Conservation (phyloP, 2,888 invertebrate genomes). For the Sussaba pulchella region DNA sequence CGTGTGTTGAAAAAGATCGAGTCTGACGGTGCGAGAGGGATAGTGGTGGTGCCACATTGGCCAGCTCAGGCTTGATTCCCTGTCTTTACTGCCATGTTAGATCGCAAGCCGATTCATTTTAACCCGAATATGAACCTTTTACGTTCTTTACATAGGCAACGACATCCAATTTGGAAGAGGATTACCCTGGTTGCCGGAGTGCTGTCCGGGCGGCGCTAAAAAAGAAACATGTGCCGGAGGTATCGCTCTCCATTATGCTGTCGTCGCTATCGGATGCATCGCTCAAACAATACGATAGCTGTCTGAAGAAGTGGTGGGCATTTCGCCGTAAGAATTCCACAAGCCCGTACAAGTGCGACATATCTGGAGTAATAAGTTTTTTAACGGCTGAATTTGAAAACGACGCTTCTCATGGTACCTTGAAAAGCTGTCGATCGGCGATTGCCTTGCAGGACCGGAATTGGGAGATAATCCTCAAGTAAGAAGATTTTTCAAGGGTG, state of each 20-base stretch:
- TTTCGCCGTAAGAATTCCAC: constrained; percentile 1
- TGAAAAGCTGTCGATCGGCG: constrained; percentile 43
- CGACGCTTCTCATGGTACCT: constrained; percentile 21
- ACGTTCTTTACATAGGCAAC: constrained; percentile 31
- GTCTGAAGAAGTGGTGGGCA: constrained; percentile 20
- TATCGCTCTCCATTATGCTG: constrained; percentile 28
- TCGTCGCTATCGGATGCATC: constrained; percentile 23
- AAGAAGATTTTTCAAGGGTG: constrained; percentile 28
- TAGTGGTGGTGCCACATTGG: constrained; percentile 66
- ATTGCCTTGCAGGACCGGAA: constrained; percentile 11
- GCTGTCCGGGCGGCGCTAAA: constrained; percentile 46
- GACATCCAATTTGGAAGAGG: constrained; percentile 34
- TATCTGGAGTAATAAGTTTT: constrained; percentile 11
- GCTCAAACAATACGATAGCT: constrained; percentile 41
- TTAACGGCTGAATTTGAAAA: constrained; percentile 9
- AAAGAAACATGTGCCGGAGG: constrained; percentile 28
- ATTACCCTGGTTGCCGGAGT: constrained; percentile 56
- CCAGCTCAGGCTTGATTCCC: constrained; percentile 66
- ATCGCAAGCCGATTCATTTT: constrained; percentile 54
- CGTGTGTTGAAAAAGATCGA: constrained; percentile 62
- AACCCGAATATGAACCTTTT: constrained; percentile 47
- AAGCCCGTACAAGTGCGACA: constrained; percentile 12
- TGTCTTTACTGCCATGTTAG: constrained; percentile 49
- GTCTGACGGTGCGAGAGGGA: constrained; percentile 45
- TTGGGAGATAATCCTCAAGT: constrained; percentile 31